Base-by-base conservation (phyloP, 30 jellyfish, hydroid and myxozoan genomes). In the Morbakka virulenta region DNA sequence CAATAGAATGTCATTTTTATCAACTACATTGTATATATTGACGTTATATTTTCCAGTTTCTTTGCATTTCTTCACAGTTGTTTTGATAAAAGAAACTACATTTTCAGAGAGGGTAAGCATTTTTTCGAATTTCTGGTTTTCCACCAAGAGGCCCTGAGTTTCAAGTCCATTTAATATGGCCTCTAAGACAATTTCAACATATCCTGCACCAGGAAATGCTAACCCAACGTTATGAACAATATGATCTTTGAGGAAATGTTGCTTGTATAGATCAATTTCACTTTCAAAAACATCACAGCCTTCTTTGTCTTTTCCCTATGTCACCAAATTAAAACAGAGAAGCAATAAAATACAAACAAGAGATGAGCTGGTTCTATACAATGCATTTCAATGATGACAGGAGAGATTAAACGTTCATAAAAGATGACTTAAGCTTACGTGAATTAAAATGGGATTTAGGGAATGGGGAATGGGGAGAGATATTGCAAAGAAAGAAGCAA, bases 181-280 rank as follows among this genome's bases (percentile, higher is more conserved):
- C 27, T 72, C 84, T 53, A 72, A 22, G 28, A 67, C 72, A 28
- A 50, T 23, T 32, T 72, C 84, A 27, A 72, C 48, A 51, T 36
- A 72, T 24, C 77, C 11, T 6, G 84, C 84, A 3, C 84, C 84
- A 24, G 84, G 84, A 29, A 41, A 31, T 1, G 47, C 47, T 1
- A 51, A 23, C 1, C 73, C 73, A 41, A 22, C 22, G 28, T 24
- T 13, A 3, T 20, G 47, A 13, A 30, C 20, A 21, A 21, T 26
- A 24, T 79, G 90, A 48, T 79, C 90, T 36, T 50, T 27, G 1
- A 79, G 11, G 35, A 6, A 79, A 2, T 49, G 36, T 47, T 64
- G 67, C 2, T 67, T 25, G 53, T 13, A 71, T 41, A 65, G 33
- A 31, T 67, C 90, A 22, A 79, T 65, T 24, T 65, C 82, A 49